Base-by-base conservation (phyloP, 2,113 vertebrate genomes). In the Cyanoderma ruficeps region DNA sequence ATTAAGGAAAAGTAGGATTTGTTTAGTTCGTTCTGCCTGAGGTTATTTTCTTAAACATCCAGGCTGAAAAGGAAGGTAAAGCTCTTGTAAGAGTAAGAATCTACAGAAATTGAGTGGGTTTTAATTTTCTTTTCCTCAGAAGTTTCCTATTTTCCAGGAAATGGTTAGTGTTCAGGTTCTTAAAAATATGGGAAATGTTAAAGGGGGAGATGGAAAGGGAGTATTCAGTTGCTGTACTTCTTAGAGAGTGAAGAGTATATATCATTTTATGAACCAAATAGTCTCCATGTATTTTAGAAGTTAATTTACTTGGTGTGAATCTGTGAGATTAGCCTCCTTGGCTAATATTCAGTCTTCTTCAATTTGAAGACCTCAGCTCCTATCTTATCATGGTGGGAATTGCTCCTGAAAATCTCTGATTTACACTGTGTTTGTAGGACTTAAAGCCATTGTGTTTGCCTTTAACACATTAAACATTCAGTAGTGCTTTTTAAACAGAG, bases 1-100 rank as follows among this genome's bases (percentile, higher is more conserved):
- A 83, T 92, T 78, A 92, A 71, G 35, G 39, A 47, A 35, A 80
- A 92, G 52, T 28, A 49, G 35, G 27, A 50, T 84, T 89, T 90
- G 69, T 89, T 95, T 92, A 35, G 65, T 78, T 97, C 94, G 64
- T 75, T 44, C 39, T 0, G 18, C 56, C 49, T 71, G 72, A 71
- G n/a, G 60, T 84, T 94, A 59, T 90, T 94, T 95, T 83, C 53
- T 92, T 52, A 74, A 94, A 78, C 13, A 59, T 55, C 15, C 50
- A 90, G 22, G 27, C 47, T 81, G 39, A 74, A 87, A 89, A 65
- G 31, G 27, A 81, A 88, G 24, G 30, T 81, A 89, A 53, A 71
- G 7, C 11, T 83, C 35, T 44, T 75, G 69, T 63, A 42, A 79
- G 69, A 77, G 24, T 57, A 77, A 74, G 17, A 64, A 35, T 44